Evolutionary conservation across 2,113 vertebrate species (phyloP), one percentile per base, ranked within the genome.

Genomic region (Rhagologus leucostigma): DNA sequence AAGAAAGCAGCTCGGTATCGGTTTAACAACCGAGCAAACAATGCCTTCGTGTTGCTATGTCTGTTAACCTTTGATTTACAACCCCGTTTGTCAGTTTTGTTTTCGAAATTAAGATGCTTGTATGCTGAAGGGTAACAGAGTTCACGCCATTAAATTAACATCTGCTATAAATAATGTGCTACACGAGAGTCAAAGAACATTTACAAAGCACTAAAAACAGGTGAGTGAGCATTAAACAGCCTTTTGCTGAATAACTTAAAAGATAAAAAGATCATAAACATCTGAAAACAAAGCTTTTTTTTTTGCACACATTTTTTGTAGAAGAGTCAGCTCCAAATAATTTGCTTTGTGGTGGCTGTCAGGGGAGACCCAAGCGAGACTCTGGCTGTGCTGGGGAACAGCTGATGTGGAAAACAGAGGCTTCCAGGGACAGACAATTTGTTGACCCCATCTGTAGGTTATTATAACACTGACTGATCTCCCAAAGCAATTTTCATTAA

Each of bases 11-110:
- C 69, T 46, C 53, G 39, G 57, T 37, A 84, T 87, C 88, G 75
- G 37, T 82, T 83, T 73, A 96, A 88, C 79, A 57, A 64, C 26
- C 0, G 0, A 89, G 85, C 76, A 94, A 96, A 89, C 90, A 90
- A 94, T 87, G 64, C 86, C 89, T 90, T 62, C 15, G 35, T 26
- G 13, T 55, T 65, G 86, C 42, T 92, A 24, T 13, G 90, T 73
- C 63, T 81, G 73, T 93, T 93, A 90, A 92, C 86, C 83, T 96
- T 82, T 89, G 95, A 97, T 91, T 94, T 95, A 96, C 73, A 71
- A 6, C 77, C 50, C 29, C 3, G 0, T 30, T 55, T 89, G 83
- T 82, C 88, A 84, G 71, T 52, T 93, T 77, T 78, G 64, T 17
- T 84, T 85, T 96, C 52, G 81, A 90, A 84, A 84, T 86, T 79